Conservation (phyloP, 1,140 invertebrate species). For the Manduca sexta region DNA sequence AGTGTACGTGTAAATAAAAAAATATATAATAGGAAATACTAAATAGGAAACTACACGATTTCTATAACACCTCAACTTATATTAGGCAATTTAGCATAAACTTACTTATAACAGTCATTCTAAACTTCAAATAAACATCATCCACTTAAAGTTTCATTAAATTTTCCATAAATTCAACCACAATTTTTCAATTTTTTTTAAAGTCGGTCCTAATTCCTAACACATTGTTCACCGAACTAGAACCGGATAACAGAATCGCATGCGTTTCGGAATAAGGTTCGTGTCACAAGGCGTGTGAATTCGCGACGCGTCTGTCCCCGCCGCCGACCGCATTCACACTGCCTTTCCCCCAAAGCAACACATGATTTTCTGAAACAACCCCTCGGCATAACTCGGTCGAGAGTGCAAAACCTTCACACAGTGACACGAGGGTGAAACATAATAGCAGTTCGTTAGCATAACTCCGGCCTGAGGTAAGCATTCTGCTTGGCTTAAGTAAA, state of each 20-base stretch:
- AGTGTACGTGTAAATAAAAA: no score
- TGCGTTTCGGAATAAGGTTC: conserved; percentile 12
- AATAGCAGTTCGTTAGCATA: conserved; percentile 68
- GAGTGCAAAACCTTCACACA: conserved; percentile 69
- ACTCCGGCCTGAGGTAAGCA: conserved; percentile 29
- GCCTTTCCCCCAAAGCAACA: conserved; percentile 59
- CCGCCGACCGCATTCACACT: conserved; percentile 41
- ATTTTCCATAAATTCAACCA: conserved; percentile 20
- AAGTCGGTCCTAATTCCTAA: no score
- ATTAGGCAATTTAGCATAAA: conserved; percentile 5
- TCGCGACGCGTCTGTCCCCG: conserved; percentile 30
- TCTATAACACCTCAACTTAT: no score
- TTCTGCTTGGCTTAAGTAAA: conserved; percentile 40
- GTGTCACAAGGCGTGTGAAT: conserved; percentile 5
- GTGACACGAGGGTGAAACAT: conserved; percentile 62
- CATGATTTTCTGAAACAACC: conserved; percentile 65
- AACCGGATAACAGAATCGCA: conserved; percentile 29
- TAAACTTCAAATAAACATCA: conserved; percentile 48
- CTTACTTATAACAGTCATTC: conserved; percentile 60
- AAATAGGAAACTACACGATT: no score
- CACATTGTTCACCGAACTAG: conserved; percentile 38
- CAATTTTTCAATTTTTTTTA: background rate
- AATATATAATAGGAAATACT: no score
- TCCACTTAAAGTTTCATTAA: conserved; percentile 32
- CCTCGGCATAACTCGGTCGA: conserved; percentile 59